phyloP scores from a whole-genome alignment of 2,797 vertebrate genomes.

The Uromys caudimaculatus region DNA sequence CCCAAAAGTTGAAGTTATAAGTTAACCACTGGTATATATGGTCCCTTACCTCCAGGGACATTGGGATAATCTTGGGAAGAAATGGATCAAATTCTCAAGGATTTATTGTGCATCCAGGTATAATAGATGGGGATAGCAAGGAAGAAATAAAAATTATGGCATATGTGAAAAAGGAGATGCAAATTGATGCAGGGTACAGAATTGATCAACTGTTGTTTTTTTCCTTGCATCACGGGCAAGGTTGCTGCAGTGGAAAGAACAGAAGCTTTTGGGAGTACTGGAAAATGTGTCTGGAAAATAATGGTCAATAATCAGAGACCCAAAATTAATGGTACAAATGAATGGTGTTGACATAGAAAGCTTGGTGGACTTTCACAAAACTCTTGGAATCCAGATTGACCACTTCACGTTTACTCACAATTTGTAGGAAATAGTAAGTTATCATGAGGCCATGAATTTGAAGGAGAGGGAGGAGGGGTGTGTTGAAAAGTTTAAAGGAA shows the following conservation, averaged over 20 bases:
- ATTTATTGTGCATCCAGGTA: no score
- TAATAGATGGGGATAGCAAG: no score
- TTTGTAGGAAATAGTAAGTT: not conserved
- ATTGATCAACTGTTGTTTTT: not conserved
- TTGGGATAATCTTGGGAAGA: no score
- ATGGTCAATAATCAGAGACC: not conserved
- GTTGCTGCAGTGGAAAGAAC: not conserved
- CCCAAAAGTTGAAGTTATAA: no score
- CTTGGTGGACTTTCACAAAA: not conserved
- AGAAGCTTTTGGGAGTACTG: not conserved
- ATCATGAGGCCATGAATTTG: not conserved
- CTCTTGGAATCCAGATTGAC: not conserved
- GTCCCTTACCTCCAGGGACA: no score
- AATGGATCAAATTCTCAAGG: no score
- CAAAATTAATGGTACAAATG: not conserved
- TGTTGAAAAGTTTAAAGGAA: no score
- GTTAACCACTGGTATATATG: no score
- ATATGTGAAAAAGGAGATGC: no score
- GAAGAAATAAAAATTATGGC: no score
- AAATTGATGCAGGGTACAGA: no score
- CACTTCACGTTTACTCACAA: not conserved
- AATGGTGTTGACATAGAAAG: not conserved
- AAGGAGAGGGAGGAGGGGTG: not conserved
- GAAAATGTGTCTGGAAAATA: not conserved
- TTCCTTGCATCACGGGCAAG: not conserved